These are phyloP conservation scores for Flexamia atlantica DNA, from an alignment of 2,888 invertebrate genomes.

Conservation along the genomic window DNA sequence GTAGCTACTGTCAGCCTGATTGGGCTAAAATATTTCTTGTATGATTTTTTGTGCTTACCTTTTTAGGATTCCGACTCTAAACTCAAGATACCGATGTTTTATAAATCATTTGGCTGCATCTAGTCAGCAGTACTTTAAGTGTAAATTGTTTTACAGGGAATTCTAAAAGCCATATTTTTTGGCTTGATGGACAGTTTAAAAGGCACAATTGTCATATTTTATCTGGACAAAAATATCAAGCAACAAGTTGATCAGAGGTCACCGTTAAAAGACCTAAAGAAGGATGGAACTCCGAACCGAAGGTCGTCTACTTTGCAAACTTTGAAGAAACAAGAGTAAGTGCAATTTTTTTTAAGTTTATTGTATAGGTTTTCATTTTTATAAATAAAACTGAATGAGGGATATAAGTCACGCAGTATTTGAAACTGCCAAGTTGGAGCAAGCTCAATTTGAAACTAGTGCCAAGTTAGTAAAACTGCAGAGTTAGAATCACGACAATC, in stretches of 20 bases:
- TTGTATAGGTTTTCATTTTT: neutral
- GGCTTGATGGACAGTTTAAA: constrained; percentile 89
- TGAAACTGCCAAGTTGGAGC: constrained; percentile 27
- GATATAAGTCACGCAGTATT: neutral
- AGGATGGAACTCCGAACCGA: constrained; percentile 51
- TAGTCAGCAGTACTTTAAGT: too few species aligned
- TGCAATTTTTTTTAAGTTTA: neutral
- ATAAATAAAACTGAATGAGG: neutral
- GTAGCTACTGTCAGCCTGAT: too few species aligned
- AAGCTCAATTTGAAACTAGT: constrained; percentile 19
- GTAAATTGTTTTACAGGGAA: constrained; percentile 78
- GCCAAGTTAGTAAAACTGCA: constrained; percentile 13
- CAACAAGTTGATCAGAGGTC: constrained; percentile 74
- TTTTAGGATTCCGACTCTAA: too few species aligned
- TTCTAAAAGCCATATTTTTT: constrained; percentile 81
- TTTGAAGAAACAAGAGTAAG: constrained; percentile 77
- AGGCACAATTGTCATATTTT: constrained; percentile 86
- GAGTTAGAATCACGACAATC: neutral
- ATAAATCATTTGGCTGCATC: too few species aligned
- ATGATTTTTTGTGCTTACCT: too few species aligned
- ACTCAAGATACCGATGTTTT: too few species aligned
- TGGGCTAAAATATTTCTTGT: too few species aligned
- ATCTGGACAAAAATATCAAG: constrained; percentile 88
- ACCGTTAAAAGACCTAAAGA: constrained; percentile 60
- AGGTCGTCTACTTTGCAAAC: constrained; percentile 1